Evolutionary conservation across 2,113 vertebrate species (phyloP), one percentile per base, ranked within the genome.

Genomic region (Odobenus rosmarus): DNA sequence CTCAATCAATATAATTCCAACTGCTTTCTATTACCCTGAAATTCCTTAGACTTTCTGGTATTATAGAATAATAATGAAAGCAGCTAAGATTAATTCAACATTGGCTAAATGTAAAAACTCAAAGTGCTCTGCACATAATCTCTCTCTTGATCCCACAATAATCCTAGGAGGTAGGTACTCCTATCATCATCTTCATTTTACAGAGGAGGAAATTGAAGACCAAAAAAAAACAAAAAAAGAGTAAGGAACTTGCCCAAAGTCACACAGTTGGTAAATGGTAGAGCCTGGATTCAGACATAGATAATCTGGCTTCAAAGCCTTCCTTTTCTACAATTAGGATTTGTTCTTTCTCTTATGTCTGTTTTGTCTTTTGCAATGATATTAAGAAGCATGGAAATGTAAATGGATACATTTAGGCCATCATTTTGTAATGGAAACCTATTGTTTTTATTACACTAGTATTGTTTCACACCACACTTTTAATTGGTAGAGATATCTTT

Each of bases 281-380:
- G 67, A 90, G 55, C 69, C 69, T 97, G 61, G 88, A 97, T 88
- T 96, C 92, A 83, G 72, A 96, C 7, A 11, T 79, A 72, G 53
- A 31, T 67, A 74, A 88, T 85, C 46, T 83, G 39, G 31, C n/a
- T 95, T 81, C 51, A 79, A 84, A 76, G 83, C 12, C 31, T 79
- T 74, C 67, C 42, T 94, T 85, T 95, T 64, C 64, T 92, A 81
- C 3, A 92, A 61, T 89, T 87, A 80, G 61, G 31, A 93, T 39
- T 39, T 88, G 95, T 88, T 81, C 31, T 28, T 77, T 90, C 72
- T 81, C 46, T 53, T 84, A 49, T 64, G 69, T 80, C 36, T 90
- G 15, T 42, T 90, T 69, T 90, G 57, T 88, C 62, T 74, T 92
- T 87, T 94, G 86, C 59, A 83, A 21, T 82, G 59, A 83, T 64